These are phyloP conservation scores for Drosophila putrida DNA, from an alignment of 2,888 invertebrate genomes.

Conservation along the genomic window DNA sequence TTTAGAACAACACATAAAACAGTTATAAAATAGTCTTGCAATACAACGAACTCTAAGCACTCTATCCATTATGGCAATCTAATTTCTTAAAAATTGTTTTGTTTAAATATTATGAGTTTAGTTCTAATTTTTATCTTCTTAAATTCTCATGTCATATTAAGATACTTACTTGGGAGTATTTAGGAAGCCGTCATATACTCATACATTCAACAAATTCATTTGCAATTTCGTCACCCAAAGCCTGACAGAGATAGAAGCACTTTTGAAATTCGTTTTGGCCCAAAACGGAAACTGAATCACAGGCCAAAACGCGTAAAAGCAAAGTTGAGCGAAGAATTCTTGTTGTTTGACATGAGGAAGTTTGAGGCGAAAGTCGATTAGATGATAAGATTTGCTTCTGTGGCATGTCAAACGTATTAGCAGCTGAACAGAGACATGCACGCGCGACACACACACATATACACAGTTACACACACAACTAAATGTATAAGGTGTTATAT, in stretches of 20 bases:
- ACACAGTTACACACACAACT: neutral
- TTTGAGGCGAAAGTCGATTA: slow-evolving; percentile 46
- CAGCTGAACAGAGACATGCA: slow-evolving; percentile 32
- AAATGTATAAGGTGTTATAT: slow-evolving; percentile 17
- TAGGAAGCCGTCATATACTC: neutral
- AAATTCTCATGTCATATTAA: too few relatives aligned
- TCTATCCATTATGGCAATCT: too few relatives aligned
- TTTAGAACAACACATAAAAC: neutral
- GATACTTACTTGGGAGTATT: neutral
- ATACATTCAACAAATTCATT: slow-evolving; percentile 24
- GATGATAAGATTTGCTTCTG: slow-evolving; percentile 47
- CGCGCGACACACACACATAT: neutral
- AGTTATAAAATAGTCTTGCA: neutral
- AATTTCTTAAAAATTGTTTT: too few relatives aligned
- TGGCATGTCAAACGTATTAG: slow-evolving; percentile 49
- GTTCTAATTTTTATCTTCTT: neutral
- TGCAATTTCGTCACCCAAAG: slow-evolving; percentile 28
- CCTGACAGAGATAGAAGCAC: slow-evolving; percentile 5
- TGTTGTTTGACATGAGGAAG: slow-evolving; percentile 8
- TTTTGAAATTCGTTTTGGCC: slow-evolving; percentile 21
- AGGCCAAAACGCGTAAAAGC: slow-evolving; percentile 28
- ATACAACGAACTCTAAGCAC: neutral
- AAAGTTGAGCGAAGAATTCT: slow-evolving; percentile 29
- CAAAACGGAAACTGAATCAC: slow-evolving; percentile 19
- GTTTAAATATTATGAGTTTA: neutral